Evolutionary conservation across 2,113 vertebrate genomes (phyloP).

Genomic region (Thunnus thynnus): DNA sequence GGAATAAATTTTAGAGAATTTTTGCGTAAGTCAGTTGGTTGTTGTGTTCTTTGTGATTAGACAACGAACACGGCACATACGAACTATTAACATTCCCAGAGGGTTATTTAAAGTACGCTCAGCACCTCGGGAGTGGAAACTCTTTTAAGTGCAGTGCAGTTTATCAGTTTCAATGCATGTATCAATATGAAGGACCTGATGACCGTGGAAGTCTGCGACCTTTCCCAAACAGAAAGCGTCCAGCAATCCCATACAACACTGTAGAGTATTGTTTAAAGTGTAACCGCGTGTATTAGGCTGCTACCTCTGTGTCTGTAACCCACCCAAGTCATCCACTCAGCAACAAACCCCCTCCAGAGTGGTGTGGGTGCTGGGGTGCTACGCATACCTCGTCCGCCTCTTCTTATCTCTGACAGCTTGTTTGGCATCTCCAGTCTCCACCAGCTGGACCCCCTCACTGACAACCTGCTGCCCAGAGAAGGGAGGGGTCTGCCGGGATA

Average conservation of each 20-base stretch:
- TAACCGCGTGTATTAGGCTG: slow-evolving; percentile 42
- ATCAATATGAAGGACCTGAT: slow-evolving; percentile 64
- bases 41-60: not conserved
- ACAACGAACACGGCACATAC: slow-evolving; percentile 27
- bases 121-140: slow-evolving; percentile 58
- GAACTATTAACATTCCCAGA: slow-evolving; percentile 65
- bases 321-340: slow-evolving; percentile 30
- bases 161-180: slow-evolving; percentile 63
- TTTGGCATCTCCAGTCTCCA: slow-evolving; percentile 79
- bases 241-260: slow-evolving; percentile 14
- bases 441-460: slow-evolving; percentile 80
- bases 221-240: slow-evolving; percentile 24
- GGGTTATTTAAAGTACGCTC: slow-evolving; percentile 71
- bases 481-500: slow-evolving; percentile 47
- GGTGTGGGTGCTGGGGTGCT: slow-evolving; percentile 45
- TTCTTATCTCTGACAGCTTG: slow-evolving; percentile 84
- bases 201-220: slow-evolving; percentile 22
- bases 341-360: slow-evolving; percentile 35
- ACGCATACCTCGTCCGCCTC: slow-evolving; percentile 71
- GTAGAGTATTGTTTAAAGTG: slow-evolving; percentile 28
- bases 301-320: slow-evolving; percentile 29
- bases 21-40: slow-evolving; percentile 14
- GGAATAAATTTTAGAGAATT: slow-evolving; percentile 75
- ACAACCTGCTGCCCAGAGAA: slow-evolving; percentile 75
- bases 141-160: slow-evolving; percentile 59